Percentiles rank a stretch among this genome's conserved stretches.
Conservation (phyloP, 2,888 invertebrate genomes). For the Iphiclides podalirius region DNA sequence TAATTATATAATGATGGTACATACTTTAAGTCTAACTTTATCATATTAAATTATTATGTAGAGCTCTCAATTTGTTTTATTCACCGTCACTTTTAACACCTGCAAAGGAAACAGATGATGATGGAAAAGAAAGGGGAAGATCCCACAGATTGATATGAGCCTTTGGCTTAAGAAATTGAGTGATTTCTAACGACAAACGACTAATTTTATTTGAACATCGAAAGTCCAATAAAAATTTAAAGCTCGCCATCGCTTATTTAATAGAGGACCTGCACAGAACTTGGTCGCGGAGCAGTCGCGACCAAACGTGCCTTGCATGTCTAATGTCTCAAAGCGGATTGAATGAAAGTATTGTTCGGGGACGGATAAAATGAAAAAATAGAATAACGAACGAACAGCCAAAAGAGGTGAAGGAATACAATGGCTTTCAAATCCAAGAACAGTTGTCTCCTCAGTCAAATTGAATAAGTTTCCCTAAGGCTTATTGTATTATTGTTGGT, state of each 20-base stretch:
- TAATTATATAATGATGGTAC: too few species aligned
- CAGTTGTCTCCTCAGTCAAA: conserved; percentile 70
- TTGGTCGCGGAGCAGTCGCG: conserved; percentile 52
- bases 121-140: too few species aligned
- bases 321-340: conserved; percentile 61
- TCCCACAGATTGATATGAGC: too few species aligned
- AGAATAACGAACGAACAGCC: conserved; percentile 42
- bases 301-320: conserved; percentile 66
- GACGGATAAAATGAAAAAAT: conserved; percentile 60
- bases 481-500: conserved; percentile 65
- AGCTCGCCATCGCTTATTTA: conserved; percentile 37
- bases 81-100: too few species aligned
- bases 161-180: too few species aligned
- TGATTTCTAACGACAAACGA: neutral
- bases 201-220: neutral
- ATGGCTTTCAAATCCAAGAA: conserved; percentile 64
- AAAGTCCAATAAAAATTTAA: conserved; percentile 18
- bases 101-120: too few species aligned
- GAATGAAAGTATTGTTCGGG: conserved; percentile 71
- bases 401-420: conserved; percentile 54
- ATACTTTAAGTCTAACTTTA: too few species aligned
- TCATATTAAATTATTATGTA: too few species aligned
- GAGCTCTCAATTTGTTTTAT: too few species aligned
- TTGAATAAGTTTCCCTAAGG: conserved; percentile 67
- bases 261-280: conserved; percentile 36